phyloP scores from a whole-genome alignment of 2,113 vertebrate genomes.

The Nothoprocta pentlandii region DNA sequence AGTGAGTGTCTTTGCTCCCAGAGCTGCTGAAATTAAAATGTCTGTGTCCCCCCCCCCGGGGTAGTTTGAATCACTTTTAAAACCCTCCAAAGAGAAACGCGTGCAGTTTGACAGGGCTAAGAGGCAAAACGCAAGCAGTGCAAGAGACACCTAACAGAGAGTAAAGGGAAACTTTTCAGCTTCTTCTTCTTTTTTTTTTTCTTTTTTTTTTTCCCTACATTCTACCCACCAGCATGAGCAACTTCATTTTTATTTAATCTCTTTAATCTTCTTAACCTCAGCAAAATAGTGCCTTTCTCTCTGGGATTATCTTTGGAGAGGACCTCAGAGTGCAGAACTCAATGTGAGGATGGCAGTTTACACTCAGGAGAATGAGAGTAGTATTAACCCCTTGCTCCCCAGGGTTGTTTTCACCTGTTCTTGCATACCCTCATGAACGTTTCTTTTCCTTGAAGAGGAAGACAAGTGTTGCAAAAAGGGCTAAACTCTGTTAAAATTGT shows the following conservation, averaged over 20 bases:
- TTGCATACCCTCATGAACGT: rapidly evolving
- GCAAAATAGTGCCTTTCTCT: background rate
- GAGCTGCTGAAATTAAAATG: constrained; percentile 1
- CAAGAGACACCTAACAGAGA: background rate
- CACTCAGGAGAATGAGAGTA: background rate
- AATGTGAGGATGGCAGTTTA: background rate
- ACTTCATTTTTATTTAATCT: background rate
- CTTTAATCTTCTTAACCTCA: background rate
- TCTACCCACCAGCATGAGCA: too few relatives aligned
- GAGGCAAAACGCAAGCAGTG: background rate
- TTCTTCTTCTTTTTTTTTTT: too few relatives aligned
- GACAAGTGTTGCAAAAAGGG: background rate
- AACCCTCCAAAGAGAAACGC: background rate
- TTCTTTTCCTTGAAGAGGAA: background rate
- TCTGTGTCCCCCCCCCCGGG: background rate
- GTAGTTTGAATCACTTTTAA: background rate
- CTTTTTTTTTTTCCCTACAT: background rate
- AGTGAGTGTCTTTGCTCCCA: background rate
- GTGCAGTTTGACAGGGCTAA: constrained; percentile 33
- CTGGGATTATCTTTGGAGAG: background rate
- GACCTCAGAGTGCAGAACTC: background rate
- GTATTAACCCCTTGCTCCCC: background rate
- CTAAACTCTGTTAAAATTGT: background rate
- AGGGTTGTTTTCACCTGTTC: background rate
- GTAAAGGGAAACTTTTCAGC: background rate